Evolutionary conservation across 2,888 invertebrate genomes (phyloP), one percentile per base, ranked within the genome.

Genomic region (Galerucella pusilla): DNA sequence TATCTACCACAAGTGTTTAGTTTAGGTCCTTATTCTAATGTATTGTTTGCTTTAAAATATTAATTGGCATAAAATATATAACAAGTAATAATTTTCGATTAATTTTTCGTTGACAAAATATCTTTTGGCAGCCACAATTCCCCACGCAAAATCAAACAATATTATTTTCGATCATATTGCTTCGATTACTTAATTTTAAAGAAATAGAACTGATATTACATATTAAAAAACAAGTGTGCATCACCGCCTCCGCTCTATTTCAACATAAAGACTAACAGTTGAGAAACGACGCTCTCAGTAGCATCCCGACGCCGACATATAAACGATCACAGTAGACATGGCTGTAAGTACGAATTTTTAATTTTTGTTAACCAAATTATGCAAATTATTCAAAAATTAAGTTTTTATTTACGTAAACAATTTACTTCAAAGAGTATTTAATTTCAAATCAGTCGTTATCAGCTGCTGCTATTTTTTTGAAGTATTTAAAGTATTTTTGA

Each of bases 251-350:
- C 87, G 85, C 86, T 73, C 73, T 67, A 73, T 75, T 80, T 81
- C 80, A 67, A 74, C 83, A 86, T 87, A 86, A 84, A 86, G 85
- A 79, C 83, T 81, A 84, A 83, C 83, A 81, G 79, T 82, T 81
- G 80, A 79, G 78, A 80, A 78, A 84, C 85, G 84, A 86, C 86
- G 87, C 86, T 57, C 85, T 88, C 89, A 84, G 89, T 88, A 88
- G 85, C 89, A 88, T 88, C 89, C 88, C 88, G 89, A 89, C 90
- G 89, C 87, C 81, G 81, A 78, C 81, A 82, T 81, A 81, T 80
- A 81, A 61, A 68, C 75, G 54, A 71, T 68, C 77, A 77, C 79
- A 77, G 73, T 54, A 63, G 71, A 68, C 80, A 86, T 87, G 87
- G 84, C 87, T 78, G 87, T 87, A 85, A 87, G 87, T 86, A 79